Evolutionary conservation across 2,113 vertebrate genomes (phyloP).

Genomic region (Proteles cristata): DNA sequence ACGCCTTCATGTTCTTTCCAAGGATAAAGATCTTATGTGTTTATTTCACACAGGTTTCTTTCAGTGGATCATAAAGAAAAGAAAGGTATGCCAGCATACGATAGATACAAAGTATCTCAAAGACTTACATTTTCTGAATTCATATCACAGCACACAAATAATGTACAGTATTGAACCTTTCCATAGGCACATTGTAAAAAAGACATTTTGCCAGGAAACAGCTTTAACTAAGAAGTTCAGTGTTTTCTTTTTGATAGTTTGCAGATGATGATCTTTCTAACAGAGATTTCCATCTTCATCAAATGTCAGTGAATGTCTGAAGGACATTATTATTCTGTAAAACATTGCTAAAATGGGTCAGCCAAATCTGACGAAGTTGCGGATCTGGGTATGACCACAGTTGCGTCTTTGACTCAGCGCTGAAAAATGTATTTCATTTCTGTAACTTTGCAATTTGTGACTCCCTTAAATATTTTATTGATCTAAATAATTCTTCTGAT

Average conservation of each 20-base stretch:
- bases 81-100: background rate
- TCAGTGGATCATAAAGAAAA: background rate
- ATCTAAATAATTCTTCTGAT: background rate
- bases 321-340: background rate
- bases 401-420: background rate
- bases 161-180: background rate
- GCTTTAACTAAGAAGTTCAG: background rate
- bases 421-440: background rate
- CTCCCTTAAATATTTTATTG: background rate
- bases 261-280: background rate
- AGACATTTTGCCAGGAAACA: background rate
- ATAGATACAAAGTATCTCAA: background rate
- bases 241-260: slow-evolving; percentile 34
- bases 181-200: background rate
- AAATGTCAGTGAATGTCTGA: slow-evolving; percentile 23
- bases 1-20: background rate
- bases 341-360: background rate
- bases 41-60: background rate
- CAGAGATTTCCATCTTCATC: background rate
- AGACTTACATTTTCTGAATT: background rate
- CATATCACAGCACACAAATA: background rate
- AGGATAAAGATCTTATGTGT: background rate
- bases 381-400: background rate
- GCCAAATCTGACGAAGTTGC: background rate
- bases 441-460: background rate